Evolutionary conservation across 1,140 invertebrate genomes (phyloP).

Genomic region (Cephus cinctus): DNA sequence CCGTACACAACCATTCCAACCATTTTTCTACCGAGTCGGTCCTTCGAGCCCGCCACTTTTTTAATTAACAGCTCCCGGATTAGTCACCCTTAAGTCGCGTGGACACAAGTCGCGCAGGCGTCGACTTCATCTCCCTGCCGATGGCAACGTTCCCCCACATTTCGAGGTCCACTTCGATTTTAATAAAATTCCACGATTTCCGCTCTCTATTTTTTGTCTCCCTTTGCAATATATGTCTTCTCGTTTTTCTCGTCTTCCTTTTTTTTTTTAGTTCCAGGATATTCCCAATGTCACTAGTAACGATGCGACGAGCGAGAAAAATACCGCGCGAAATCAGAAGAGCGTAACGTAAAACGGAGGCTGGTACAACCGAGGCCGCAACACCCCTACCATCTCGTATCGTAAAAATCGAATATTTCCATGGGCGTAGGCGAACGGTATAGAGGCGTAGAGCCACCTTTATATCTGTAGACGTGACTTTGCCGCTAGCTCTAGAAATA

Average conservation of each 20-base stretch:
- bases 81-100: slow-evolving; percentile 2
- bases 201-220: no score
- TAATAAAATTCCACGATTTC: no score
- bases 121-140: no score
- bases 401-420: slow-evolving; percentile 52
- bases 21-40: background rate
- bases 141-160: no score
- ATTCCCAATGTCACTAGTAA: no score
- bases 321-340: no score
- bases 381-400: slow-evolving; percentile 32
- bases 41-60: background rate
- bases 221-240: no score
- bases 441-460: slow-evolving; percentile 33
- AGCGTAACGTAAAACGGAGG: background rate
- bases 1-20: background rate
- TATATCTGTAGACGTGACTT: slow-evolving; percentile 45
- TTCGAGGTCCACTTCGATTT: no score
- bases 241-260: no score
- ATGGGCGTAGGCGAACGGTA: slow-evolving; percentile 35
- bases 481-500: slow-evolving; percentile 33
- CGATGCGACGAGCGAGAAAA: no score
- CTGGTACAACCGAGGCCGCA: background rate
- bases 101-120: no score
- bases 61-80: slow-evolving; percentile 6
- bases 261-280: no score